Percentiles rank a stretch among this genome's conserved stretches.
These are phyloP conservation scores for Melanostigma gelatinosum DNA, from an alignment of 2,113 vertebrate species.

Conservation along the genomic window DNA sequence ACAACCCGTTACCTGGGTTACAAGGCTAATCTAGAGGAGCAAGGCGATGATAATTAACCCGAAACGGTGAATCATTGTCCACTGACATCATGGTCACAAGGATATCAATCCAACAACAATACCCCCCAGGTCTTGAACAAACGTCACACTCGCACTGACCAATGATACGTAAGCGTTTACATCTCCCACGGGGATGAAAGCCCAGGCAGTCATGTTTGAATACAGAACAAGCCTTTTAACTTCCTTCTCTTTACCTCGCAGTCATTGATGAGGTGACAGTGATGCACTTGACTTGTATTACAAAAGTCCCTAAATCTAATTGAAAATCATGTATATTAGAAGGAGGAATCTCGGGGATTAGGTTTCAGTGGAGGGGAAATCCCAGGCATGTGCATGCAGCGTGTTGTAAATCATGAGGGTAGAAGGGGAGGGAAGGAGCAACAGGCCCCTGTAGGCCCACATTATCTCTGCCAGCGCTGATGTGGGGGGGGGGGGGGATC, in stretches of 20 bases:
- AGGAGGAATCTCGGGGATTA: constrained; percentile 53
- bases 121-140: constrained; percentile 62
- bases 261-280: constrained; percentile 67
- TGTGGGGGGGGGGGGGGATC: constrained; percentile 23
- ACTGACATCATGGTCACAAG: constrained; percentile 64
- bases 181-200: constrained; percentile 43
- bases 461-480: constrained; percentile 36
- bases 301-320: constrained; percentile 69
- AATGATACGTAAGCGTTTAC: constrained; percentile 44
- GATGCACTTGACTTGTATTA: constrained; percentile 72
- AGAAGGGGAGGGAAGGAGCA: constrained; percentile 34
- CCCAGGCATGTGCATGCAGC: constrained; percentile 60
- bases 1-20: constrained; percentile 59
- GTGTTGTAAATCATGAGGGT: constrained; percentile 61
- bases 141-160: constrained; percentile 35
- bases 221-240: constrained; percentile 39
- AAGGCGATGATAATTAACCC: constrained; percentile 74
- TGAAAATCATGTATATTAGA: constrained; percentile 71
- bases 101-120: constrained; percentile 57
- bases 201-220: constrained; percentile 18
- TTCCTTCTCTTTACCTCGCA: constrained; percentile 34
- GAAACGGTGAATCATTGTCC: constrained; percentile 74
- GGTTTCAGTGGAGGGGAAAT: constrained; percentile 66
- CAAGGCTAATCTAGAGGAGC: constrained; percentile 40
- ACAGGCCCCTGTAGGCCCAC: constrained; percentile 27